Evolutionary conservation across 2,113 vertebrate genomes (phyloP).

Genomic region (Tyto alba): DNA sequence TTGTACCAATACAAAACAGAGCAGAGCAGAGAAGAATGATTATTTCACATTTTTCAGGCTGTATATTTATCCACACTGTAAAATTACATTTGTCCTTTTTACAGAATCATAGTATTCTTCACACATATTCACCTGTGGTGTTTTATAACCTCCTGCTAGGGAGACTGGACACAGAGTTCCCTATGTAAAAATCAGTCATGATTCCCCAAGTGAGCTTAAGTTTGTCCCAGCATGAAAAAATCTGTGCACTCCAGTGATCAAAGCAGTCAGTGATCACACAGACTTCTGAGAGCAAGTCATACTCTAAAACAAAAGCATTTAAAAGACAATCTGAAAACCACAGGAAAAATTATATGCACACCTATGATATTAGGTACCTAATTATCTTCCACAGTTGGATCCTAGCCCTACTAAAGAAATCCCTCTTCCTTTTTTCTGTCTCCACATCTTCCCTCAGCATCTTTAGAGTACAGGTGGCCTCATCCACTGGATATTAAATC

Average conservation of each 20-base stretch:
- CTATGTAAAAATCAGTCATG: neutral
- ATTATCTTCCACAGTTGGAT: conserved; percentile 42
- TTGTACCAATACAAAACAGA: neutral
- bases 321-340: conserved; percentile 9
- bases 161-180: neutral
- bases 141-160: neutral
- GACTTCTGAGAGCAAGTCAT: conserved; percentile 6
- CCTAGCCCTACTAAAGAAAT: conserved; percentile 8
- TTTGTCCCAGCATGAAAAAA: conserved; percentile 13
- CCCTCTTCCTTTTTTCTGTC: neutral
- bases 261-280: conserved; percentile 16
- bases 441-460: neutral
- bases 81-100: neutral
- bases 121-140: neutral
- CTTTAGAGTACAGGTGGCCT: neutral
- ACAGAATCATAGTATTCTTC: neutral
- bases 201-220: neutral
- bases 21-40: neutral
- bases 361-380: conserved; percentile 8
- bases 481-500: neutral
- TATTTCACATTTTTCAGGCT: neutral
- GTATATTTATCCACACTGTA: neutral
- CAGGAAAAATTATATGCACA: conserved; percentile 22
- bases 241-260: neutral
- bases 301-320: conserved; percentile 23